Percentiles rank a stretch among this genome's conserved stretches.
phyloP scores from a whole-genome alignment of 2,888 invertebrate species.

The Sturmia bella region DNA sequence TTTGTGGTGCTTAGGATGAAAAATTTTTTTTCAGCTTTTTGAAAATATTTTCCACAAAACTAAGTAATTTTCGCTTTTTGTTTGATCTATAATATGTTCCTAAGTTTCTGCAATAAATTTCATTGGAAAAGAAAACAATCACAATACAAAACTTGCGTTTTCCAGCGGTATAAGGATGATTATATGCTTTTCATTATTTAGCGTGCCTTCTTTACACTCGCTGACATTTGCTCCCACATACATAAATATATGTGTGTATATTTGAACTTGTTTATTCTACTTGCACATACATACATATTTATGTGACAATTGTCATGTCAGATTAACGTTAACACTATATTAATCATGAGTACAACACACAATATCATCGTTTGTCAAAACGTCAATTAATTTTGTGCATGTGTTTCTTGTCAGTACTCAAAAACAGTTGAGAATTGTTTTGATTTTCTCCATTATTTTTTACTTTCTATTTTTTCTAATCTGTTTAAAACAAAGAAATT shows the following conservation, averaged over 20 bases:
- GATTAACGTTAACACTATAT: conserved; percentile 71
- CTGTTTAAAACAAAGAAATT: conserved; percentile 36
- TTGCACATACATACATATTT: conserved; percentile 72
- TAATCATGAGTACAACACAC: conserved; percentile 68
- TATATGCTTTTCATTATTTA: too few species aligned
- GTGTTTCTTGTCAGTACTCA: conserved; percentile 42
- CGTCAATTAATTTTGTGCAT: conserved; percentile 71
- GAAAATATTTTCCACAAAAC: too few species aligned
- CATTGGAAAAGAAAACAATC: too few species aligned
- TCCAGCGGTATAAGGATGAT: too few species aligned
- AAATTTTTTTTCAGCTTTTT: too few species aligned
- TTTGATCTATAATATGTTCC: too few species aligned
- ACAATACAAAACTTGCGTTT: too few species aligned
- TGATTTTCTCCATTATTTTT: not conserved
- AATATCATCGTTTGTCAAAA: conserved; percentile 73
- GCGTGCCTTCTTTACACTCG: not conserved
- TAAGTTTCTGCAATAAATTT: too few species aligned
- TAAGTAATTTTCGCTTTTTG: too few species aligned
- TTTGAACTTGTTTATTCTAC: conserved; percentile 47
- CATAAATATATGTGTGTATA: not conserved
- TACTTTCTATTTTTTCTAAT: not conserved
- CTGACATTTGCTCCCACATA: not conserved
- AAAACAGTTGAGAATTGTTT: conserved; percentile 17
- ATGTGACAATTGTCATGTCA: conserved; percentile 73
- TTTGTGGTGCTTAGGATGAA: too few species aligned